Evolutionary conservation across 2,888 invertebrate genomes (phyloP).

Genomic region (Alloplasta piceator): DNA sequence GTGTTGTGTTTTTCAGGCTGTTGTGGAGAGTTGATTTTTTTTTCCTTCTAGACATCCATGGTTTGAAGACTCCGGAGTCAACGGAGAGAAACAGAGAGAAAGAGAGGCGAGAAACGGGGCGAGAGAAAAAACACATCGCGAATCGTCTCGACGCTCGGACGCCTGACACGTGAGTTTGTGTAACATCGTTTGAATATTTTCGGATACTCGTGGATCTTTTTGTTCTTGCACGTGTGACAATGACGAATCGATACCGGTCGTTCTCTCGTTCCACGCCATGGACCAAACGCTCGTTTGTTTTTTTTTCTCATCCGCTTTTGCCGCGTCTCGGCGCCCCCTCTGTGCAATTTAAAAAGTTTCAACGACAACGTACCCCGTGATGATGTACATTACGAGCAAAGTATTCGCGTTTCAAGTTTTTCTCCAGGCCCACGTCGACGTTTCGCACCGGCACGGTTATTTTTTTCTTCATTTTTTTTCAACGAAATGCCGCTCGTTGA

Average conservation of each 20-base stretch:
- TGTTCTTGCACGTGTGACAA: conserved; percentile 20
- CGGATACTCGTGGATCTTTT: conserved; percentile 4
- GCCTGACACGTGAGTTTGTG: conserved; percentile 16
- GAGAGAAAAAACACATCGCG: not conserved
- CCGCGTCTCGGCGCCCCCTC: not conserved
- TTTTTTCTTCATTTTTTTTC: conserved; percentile 8
- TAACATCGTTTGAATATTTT: not conserved
- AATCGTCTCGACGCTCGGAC: not conserved
- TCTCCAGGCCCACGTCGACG: not conserved
- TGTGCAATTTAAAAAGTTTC: conserved; percentile 15
- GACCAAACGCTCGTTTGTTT: conserved; percentile 23
- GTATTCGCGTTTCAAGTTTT: conserved; percentile 25
- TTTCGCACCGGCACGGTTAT: conserved; percentile 25
- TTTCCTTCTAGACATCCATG: not conserved
- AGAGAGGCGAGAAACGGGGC: not conserved
- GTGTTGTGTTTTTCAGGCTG: conserved; percentile 1
- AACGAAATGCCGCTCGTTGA: conserved; percentile 33
- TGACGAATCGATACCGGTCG: conserved; percentile 33
- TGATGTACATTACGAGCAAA: not conserved
- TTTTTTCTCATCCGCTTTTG: conserved; percentile 2
- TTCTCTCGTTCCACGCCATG: not conserved
- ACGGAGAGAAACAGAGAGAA: not conserved
- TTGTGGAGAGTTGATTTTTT: not conserved
- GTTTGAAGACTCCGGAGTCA: no score
- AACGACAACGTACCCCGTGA: conserved; percentile 11